A percentile compares a stretch with the other conserved stretches of the same genome.
Evolutionary conservation across 2,888 invertebrate species (phyloP).

Genomic region (Erebia palarica): DNA sequence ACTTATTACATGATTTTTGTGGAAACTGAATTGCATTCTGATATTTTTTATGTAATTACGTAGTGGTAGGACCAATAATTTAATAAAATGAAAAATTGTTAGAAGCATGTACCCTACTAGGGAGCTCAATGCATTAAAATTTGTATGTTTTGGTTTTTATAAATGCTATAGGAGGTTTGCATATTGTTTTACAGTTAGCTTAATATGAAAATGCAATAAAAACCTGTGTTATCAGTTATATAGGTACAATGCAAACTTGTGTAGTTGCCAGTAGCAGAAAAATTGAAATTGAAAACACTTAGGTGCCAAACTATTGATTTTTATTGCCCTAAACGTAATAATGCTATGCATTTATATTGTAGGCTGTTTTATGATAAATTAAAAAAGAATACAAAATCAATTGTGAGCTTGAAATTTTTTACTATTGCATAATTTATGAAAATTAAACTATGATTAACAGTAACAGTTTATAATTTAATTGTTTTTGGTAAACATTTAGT

Average conservation of each 20-base stretch:
- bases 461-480: not conserved
- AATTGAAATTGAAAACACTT: slow-evolving; percentile 38
- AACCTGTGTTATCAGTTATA: slow-evolving; percentile 73
- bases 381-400: not conserved
- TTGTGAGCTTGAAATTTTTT: not conserved
- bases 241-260: slow-evolving; percentile 61
- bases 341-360: not conserved
- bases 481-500: not conserved
- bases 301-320: slow-evolving; percentile 42
- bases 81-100: not conserved
- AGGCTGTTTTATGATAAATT: slow-evolving; percentile 1
- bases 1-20: not conserved
- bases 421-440: not conserved
- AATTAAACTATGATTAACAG: no score
- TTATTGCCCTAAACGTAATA: slow-evolving; percentile 26
- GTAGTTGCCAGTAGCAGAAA: slow-evolving; percentile 51
- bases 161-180: not conserved
- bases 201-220: slow-evolving; percentile 62
- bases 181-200: slow-evolving; percentile 26
- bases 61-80: not conserved
- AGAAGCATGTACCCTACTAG: not conserved
- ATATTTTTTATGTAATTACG: not conserved
- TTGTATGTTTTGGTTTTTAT: not conserved
- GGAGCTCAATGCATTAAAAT: not conserved
- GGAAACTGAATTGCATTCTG: not conserved